Base-by-base conservation (phyloP, 2,113 vertebrate genomes). In the Patagioenas fasciata region DNA sequence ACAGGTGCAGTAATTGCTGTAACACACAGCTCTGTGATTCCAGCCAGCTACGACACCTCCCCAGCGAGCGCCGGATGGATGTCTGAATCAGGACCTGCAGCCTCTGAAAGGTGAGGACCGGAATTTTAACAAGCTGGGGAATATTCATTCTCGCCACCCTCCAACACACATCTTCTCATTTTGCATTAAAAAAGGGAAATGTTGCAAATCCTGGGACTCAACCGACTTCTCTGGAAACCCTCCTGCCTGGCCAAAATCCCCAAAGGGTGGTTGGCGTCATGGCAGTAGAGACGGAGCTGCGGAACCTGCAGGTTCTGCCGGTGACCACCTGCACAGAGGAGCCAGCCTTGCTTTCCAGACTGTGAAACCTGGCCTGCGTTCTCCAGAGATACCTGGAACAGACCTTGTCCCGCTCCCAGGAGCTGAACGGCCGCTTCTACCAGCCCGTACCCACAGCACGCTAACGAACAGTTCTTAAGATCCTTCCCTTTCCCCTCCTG, bases 101-200 rank as follows among this genome's bases (percentile, higher is more conserved):
- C 47, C 57, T 44, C 9, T 51, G 42, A 71, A 84, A 80, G 85
- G 61, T 7, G 58, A 91, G 51, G 77, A 50, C 53, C 66, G 73
- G 85, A 86, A 87, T 84, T 66, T 51, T 48, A 77, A 94, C 42
- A 67, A 53, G 72, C 85, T 67, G 44, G 23, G 64, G 66, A 80
- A 84, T 57, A 67, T 66, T 80, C 53, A 8, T 28, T 34, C 28
- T 72, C 1, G 0, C 61, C 28, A 18, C 36, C 38, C 48, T 42
- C 54, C 51, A 38, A 56, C 28, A 34, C 20, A 10, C 11, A 14
- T 3, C 38, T 60, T 73, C 34, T 56, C 8, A n/a, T 64, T 73
- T 89, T 61, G 50, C 12, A 1, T 60, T 54, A 47, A 48, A 28
- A 67, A 70, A 48, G 11, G 26, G 20, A n/a, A 42, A 34, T 15